Conservation (phyloP, 2,797 vertebrate species). For the Tapirus indicus region DNA sequence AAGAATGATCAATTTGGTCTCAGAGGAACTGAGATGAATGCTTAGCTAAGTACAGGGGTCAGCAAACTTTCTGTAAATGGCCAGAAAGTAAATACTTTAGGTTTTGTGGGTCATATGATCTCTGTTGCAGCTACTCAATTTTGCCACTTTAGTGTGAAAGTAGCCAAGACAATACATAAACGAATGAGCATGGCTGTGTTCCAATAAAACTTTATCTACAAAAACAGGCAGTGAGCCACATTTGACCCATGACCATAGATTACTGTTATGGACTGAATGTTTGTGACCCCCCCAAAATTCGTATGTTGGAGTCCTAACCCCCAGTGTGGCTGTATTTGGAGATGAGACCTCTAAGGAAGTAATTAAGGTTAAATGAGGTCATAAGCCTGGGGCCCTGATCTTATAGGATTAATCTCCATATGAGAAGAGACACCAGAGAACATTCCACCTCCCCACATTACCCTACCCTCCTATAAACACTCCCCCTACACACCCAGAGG, state of each 20-base stretch:
- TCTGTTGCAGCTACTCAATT: not conserved
- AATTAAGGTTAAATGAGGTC: not conserved
- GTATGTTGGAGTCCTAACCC: not conserved
- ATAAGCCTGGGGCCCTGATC: not conserved
- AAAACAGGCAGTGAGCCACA: not conserved
- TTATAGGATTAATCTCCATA: not conserved
- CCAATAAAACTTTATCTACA: not conserved
- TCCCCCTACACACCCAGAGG: not conserved
- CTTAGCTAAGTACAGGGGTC: not conserved
- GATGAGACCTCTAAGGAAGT: not conserved
- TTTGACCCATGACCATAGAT: not conserved
- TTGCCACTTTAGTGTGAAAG: not conserved
- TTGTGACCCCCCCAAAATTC: not conserved
- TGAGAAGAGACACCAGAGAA: not conserved
- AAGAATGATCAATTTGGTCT: not conserved
- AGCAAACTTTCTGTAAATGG: not conserved
- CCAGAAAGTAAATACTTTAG: not conserved
- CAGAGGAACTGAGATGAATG: not conserved
- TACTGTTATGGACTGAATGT: not conserved
- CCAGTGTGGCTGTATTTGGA: not conserved
- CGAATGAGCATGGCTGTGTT: not conserved
- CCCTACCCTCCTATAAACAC: too few species aligned
- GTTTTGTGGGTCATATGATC: not conserved
- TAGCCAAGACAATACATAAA: not conserved
- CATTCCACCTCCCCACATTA: too few species aligned